Evolutionary conservation across 1,140 invertebrate genomes (phyloP).

Genomic region (Sogatella furcifera): DNA sequence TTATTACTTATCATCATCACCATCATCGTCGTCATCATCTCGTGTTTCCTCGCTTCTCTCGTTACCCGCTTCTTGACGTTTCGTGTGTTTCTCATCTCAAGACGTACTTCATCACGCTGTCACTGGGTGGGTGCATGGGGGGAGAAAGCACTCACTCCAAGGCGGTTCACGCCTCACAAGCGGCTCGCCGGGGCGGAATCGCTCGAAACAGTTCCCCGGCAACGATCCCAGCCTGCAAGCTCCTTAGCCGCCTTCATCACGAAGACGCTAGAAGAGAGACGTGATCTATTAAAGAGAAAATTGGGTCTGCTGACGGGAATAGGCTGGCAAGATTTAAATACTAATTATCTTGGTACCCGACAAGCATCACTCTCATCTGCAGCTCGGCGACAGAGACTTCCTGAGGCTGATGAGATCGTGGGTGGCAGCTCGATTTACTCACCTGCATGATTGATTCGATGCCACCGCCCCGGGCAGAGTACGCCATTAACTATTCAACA

Average conservation of each 20-base stretch:
- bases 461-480: too few relatives aligned
- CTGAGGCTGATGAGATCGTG: too few relatives aligned
- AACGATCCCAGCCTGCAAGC: neutral
- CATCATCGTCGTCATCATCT: too few relatives aligned
- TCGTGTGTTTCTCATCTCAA: neutral
- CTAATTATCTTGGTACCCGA: neutral
- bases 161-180: neutral
- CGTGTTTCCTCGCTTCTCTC: neutral
- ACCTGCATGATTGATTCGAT: too few relatives aligned
- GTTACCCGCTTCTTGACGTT: neutral
- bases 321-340: slow-evolving; percentile 1
- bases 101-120: neutral
- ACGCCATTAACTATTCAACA: too few relatives aligned
- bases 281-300: slow-evolving; percentile 3
- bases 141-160: neutral
- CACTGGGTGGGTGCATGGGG: neutral
- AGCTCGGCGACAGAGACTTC: too few relatives aligned
- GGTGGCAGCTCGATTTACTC: too few relatives aligned
- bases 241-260: too few relatives aligned
- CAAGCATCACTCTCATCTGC: too few relatives aligned
- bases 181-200: neutral
- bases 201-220: neutral
- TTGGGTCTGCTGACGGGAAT: neutral
- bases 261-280: neutral
- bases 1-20: too few relatives aligned